phyloP scores from a whole-genome alignment of 92 coral and sea anemone species.

The Porites evermanni region DNA sequence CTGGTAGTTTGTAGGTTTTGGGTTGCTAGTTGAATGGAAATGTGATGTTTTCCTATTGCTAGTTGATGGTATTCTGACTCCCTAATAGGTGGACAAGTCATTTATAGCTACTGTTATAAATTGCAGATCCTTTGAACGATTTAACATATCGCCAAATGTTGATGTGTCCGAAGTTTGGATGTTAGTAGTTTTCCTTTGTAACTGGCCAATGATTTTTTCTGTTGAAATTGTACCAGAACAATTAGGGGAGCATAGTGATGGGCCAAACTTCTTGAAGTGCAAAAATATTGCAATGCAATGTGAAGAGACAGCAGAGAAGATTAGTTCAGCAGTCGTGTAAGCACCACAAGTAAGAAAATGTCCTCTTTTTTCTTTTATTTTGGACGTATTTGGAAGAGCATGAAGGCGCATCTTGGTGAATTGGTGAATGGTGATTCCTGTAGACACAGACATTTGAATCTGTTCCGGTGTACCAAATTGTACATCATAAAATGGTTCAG shows the following conservation, averaged over 20 bases:
- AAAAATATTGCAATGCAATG: not conserved
- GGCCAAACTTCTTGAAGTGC: not conserved
- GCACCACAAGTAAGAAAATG: slow-evolving; percentile 2
- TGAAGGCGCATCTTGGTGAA: not conserved
- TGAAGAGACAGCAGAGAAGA: not conserved
- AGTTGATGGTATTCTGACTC: not conserved
- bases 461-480: slow-evolving; percentile 1
- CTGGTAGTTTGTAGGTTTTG: not conserved
- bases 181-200: not conserved
- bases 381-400: not conserved
- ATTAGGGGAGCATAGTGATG: not conserved
- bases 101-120: not conserved
- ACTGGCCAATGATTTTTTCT: slow-evolving; percentile 5
- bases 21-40: not conserved
- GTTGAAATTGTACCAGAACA: slow-evolving; percentile 45
- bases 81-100: not conserved
- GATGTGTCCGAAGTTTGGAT: slow-evolving; percentile 3
- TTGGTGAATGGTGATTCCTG: slow-evolving; percentile 12
- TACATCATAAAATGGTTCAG: slow-evolving; percentile 12
- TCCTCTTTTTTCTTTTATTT: slow-evolving; percentile 3
- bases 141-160: not conserved
- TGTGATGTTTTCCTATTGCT: not conserved
- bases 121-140: not conserved
- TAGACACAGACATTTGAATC: not conserved
- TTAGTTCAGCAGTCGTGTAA: slow-evolving; percentile 6